Evolutionary conservation across 2,888 invertebrate species (phyloP).

Genomic region (Polia nebulosa): DNA sequence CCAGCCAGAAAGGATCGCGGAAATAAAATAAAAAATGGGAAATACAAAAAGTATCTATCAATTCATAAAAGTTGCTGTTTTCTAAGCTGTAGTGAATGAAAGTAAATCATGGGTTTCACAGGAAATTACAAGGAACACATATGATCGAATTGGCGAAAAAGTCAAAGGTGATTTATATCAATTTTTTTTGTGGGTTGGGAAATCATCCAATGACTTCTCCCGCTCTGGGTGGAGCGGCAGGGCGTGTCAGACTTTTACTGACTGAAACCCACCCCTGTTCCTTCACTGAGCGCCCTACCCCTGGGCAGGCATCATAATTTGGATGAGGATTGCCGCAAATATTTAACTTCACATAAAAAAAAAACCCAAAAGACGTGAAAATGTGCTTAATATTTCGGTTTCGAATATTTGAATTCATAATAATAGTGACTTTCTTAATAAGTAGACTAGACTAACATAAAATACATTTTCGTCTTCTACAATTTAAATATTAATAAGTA

Average conservation of each 20-base stretch:
- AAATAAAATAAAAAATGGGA: constrained; percentile 8
- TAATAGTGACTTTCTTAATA: neutral
- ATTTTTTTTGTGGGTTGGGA: no score
- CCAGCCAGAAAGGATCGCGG: constrained; percentile 22
- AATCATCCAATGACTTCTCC: no score
- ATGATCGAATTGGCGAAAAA: no score
- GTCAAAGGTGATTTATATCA: neutral
- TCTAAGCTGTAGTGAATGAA: neutral
- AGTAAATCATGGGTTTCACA: neutral
- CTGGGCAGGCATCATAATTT: neutral
- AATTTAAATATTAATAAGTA: constrained; percentile 44
- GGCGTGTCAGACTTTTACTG: no score
- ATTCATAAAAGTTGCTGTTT: constrained; percentile 4
- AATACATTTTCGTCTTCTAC: constrained; percentile 2
- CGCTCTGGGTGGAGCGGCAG: no score
- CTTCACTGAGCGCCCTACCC: no score
- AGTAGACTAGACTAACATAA: neutral
- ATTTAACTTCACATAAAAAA: neutral
- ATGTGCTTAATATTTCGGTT: neutral
- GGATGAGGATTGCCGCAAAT: neutral
- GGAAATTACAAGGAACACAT: neutral
- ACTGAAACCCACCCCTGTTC: no score
- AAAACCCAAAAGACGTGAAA: no score
- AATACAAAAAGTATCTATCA: constrained; percentile 1
- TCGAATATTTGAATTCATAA: neutral